Base-by-base conservation (phyloP, 2,797 vertebrate species). In the Poecilia velifera region DNA sequence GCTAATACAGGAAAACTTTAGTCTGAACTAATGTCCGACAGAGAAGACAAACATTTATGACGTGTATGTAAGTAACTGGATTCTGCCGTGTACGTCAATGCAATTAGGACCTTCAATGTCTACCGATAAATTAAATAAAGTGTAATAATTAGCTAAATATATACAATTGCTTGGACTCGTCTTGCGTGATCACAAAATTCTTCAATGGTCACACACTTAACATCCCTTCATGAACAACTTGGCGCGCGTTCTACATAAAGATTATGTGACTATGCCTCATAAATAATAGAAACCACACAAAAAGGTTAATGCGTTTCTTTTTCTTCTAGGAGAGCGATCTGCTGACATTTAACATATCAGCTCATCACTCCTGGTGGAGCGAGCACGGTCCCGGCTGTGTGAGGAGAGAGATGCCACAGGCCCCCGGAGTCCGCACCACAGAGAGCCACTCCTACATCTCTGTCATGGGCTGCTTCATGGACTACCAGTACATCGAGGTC, bases 301-400 rank as follows among this genome's bases (percentile, higher is more conserved):
- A 75, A 12, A 53, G 1, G 31, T 34, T 25, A 7, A 47, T 72
- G 25, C 53, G 59, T 78, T 72, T 82, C 72, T 43, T 82, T 82
- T 80, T 31, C 14, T 93, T 88, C 46, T 73, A 98, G 97, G 96
- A 98, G 90, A 97, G 97, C 0, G 94, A 97, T 78, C 95, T 98
- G 71, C 91, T 98, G 92, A 98, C 98, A 0, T 98, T 98, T 91
- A 97, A 96, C 91, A 97, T 98, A 92, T 98, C 97, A 22, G 91
- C 90, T 59, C 97, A 98, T 87, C 96, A 94, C 13, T 98, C 98
- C 0, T 98, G 98, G 97, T 98, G 97, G 97, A 96, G 94, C 16
- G 97, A 98, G 39, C 97, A 97, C 0, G 96, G 97, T 1, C 97
- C 95, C 0, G 97, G 97, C 75, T 98, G 97, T 46, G 94, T 97